Evolutionary conservation across 2,888 invertebrate genomes (phyloP).

Genomic region (Idaea biselata): DNA sequence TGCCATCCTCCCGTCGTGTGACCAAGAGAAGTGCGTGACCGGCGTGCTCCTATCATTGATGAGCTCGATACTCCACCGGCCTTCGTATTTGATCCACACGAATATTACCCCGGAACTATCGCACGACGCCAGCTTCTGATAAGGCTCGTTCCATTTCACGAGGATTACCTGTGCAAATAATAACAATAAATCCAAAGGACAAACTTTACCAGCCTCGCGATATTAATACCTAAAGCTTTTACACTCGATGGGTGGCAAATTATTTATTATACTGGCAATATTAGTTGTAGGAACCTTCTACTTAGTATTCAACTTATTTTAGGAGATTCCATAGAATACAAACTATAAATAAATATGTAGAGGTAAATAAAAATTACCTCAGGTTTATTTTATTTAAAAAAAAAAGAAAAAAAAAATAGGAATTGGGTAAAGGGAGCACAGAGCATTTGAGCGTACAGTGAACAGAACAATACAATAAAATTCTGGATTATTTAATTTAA

Average conservation of each 20-base stretch:
- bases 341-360: too few species aligned
- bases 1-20: constrained; percentile 98
- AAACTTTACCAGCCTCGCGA: neutral
- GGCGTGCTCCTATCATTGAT: constrained; percentile 99
- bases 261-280: too few species aligned
- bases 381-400: too few species aligned
- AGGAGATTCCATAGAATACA: too few species aligned
- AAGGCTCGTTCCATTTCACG: constrained; percentile 99
- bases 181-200: neutral
- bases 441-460: too few species aligned
- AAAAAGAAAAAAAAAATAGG: too few species aligned
- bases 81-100: constrained; percentile 99
- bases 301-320: neutral
- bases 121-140: constrained; percentile 98
- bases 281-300: too few species aligned
- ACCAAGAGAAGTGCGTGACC: constrained; percentile 99
- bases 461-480: too few species aligned
- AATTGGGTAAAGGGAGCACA: too few species aligned
- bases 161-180: constrained; percentile 86
- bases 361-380: too few species aligned
- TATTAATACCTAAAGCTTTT: neutral
- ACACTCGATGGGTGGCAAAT: neutral
- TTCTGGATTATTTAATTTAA: too few species aligned
- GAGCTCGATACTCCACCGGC: constrained; percentile 98
- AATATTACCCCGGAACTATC: constrained; percentile 99